phyloP scores from a whole-genome alignment of 2,888 invertebrate genomes.

The Serrognathus titanus region DNA sequence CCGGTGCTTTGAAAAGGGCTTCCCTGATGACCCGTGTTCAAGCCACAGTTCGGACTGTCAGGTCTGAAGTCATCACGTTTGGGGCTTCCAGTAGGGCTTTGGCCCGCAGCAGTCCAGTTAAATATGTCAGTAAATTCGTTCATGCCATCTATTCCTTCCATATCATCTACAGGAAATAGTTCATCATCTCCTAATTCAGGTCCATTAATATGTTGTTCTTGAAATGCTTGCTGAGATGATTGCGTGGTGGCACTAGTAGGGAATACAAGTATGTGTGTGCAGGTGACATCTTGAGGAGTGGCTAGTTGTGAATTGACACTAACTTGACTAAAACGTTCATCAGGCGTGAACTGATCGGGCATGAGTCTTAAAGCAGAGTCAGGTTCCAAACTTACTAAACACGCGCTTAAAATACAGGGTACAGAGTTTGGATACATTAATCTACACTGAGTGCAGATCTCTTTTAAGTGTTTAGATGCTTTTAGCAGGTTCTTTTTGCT shows the following conservation, averaged over 20 bases:
- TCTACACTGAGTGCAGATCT: slow-evolving; percentile 86
- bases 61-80: slow-evolving; percentile 50
- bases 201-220: slow-evolving; percentile 63
- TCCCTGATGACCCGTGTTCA: slow-evolving; percentile 44
- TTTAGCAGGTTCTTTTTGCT: slow-evolving; percentile 86
- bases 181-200: slow-evolving; percentile 67
- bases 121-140: slow-evolving; percentile 77
- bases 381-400: slow-evolving; percentile 87
- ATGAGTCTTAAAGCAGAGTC: slow-evolving; percentile 76
- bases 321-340: slow-evolving; percentile 80
- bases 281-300: slow-evolving; percentile 94
- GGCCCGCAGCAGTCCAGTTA: slow-evolving; percentile 63
- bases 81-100: slow-evolving; percentile 58
- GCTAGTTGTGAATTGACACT: slow-evolving; percentile 86
- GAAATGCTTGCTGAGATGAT: slow-evolving; percentile 70
- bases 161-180: slow-evolving; percentile 58
- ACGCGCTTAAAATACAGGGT: slow-evolving; percentile 95
- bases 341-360: slow-evolving; percentile 95
- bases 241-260: slow-evolving; percentile 95
- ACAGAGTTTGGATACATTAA: slow-evolving; percentile 76
- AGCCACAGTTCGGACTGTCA: slow-evolving; percentile 55
- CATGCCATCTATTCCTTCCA: slow-evolving; percentile 63
- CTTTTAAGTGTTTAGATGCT: slow-evolving; percentile 84
- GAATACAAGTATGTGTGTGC: slow-evolving; percentile 97
- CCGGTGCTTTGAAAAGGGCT: slow-evolving; percentile 52